phyloP scores from a whole-genome alignment of 2,113 vertebrate species.

The Vombatus ursinus region DNA sequence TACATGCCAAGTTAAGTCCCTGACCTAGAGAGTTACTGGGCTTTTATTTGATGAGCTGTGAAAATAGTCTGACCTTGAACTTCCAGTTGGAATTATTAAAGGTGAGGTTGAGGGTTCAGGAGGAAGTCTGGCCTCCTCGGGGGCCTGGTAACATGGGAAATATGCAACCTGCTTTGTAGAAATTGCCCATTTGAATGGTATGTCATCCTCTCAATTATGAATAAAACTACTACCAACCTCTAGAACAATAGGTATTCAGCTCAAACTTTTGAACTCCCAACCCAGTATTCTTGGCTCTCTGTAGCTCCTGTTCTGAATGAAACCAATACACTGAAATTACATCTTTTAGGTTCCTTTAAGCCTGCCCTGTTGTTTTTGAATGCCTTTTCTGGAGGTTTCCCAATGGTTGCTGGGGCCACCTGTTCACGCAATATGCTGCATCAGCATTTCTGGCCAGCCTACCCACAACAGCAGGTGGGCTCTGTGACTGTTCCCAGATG shows the following conservation, averaged over 20 bases:
- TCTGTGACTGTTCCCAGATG: slow-evolving; percentile 46
- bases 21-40: not conserved
- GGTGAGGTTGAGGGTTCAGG: not conserved
- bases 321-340: not conserved
- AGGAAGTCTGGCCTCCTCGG: not conserved
- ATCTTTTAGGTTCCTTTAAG: slow-evolving; percentile 10
- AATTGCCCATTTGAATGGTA: not conserved
- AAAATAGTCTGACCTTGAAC: not conserved
- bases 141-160: not conserved
- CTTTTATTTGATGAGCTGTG: not conserved
- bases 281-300: not conserved
- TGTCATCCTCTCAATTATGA: slow-evolving; percentile 17
- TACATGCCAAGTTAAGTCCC: not conserved
- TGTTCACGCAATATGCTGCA: slow-evolving; percentile 71
- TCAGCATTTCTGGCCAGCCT: slow-evolving; percentile 55
- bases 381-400: slow-evolving; percentile 49
- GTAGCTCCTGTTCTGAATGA: not conserved
- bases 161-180: slow-evolving; percentile 4
- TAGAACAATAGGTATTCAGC: not conserved
- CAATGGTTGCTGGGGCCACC: slow-evolving; percentile 60
- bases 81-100: not conserved
- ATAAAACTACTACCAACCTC: not conserved
- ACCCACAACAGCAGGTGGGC: slow-evolving; percentile 40
- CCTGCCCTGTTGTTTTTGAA: slow-evolving; percentile 53
- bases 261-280: not conserved